Evolutionary conservation across 2,797 vertebrate species (phyloP).

Genomic region (Brotula barbata): DNA sequence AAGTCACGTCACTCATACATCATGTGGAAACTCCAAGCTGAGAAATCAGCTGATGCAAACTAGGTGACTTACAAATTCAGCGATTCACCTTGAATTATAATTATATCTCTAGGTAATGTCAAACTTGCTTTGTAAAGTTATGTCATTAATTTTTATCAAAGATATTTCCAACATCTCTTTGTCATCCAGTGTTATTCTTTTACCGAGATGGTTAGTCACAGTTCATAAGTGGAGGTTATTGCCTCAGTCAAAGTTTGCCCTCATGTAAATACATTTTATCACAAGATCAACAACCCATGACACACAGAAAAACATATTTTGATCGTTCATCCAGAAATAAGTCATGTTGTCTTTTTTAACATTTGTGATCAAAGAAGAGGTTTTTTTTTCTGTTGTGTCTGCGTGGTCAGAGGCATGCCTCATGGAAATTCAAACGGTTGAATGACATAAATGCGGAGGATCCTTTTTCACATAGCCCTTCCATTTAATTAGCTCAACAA

Average conservation of each 20-base stretch:
- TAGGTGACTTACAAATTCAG: neutral
- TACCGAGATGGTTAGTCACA: slow-evolving; percentile 23
- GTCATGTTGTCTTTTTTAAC: slow-evolving; percentile 18
- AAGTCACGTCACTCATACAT: neutral
- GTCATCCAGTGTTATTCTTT: neutral
- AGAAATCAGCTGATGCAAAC: neutral
- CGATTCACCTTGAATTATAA: no score
- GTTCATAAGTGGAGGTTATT: slow-evolving; percentile 22
- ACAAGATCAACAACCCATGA: slow-evolving; percentile 50
- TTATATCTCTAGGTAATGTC: no score
- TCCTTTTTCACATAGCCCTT: no score
- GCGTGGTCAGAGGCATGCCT: neutral
- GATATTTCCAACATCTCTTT: no score
- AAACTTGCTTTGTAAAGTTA: no score
- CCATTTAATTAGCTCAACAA: no score
- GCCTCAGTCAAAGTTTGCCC: slow-evolving; percentile 20
- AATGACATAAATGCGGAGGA: no score
- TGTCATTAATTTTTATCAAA: no score
- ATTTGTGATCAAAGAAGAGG: slow-evolving; percentile 1
- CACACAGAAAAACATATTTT: slow-evolving; percentile 19
- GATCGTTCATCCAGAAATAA: slow-evolving; percentile 1
- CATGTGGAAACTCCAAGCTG: neutral
- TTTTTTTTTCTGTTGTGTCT: neutral
- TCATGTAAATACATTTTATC: slow-evolving; percentile 25
- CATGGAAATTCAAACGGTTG: neutral